Conservation (phyloP, 2,113 vertebrate genomes). For the Cebus imitator region DNA sequence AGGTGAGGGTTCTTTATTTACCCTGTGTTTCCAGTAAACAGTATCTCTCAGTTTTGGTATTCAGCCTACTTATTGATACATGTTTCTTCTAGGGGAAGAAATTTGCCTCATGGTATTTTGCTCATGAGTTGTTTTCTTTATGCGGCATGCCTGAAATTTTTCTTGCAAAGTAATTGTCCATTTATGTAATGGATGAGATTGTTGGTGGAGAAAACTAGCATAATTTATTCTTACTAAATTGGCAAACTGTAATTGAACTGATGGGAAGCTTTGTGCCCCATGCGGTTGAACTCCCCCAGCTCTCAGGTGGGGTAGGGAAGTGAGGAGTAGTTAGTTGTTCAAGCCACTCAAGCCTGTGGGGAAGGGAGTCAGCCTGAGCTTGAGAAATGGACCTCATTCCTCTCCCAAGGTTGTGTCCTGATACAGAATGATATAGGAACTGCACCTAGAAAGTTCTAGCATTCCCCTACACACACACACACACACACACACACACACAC, state of each 20-base stretch:
- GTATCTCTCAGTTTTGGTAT: background rate
- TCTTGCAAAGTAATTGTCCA: background rate
- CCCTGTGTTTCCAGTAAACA: background rate
- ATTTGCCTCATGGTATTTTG: background rate
- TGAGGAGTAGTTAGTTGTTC: fast-evolving
- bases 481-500: too few species aligned
- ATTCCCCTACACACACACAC: too few species aligned
- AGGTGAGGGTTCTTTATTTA: background rate
- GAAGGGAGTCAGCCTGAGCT: background rate
- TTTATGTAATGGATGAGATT: constrained; percentile 12
- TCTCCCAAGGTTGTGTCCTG: background rate
- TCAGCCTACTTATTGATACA: constrained; percentile 33
- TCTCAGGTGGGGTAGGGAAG: background rate
- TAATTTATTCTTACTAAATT: background rate
- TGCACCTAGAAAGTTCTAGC: background rate
- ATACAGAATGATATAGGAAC: background rate
- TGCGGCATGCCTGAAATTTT: background rate
- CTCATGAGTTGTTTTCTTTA: background rate
- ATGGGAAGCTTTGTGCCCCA: background rate
- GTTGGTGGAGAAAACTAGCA: background rate
- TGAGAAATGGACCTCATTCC: background rate
- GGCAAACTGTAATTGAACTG: background rate
- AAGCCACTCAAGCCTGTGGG: fast-evolving
- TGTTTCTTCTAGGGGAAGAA: background rate
- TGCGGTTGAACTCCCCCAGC: background rate